Base-by-base conservation (phyloP, 2,113 vertebrate genomes). In the Scalopus aquaticus region DNA sequence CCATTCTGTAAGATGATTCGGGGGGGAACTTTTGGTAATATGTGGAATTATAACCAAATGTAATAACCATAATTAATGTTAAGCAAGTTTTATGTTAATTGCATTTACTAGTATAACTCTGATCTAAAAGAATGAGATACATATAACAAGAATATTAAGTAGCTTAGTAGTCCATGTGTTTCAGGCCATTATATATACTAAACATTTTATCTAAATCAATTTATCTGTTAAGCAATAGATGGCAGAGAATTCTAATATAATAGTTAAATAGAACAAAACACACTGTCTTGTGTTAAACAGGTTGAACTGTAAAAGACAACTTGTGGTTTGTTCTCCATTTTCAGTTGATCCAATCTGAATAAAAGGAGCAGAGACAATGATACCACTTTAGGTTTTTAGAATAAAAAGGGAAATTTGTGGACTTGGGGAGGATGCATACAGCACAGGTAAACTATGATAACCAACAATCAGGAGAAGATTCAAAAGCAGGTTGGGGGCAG, bases 331-430 rank as follows among this genome's bases (percentile, higher is more conserved):
- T 67, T 96, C 44, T 88, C 78, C 69, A 91, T 69, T 94, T 91
- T 91, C 11, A 83, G 12, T 4, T 51, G 39, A 82, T 64, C 12
- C 28, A n/a, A 22, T 88, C 58, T 84, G 58, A 95, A 89, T 60
- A 77, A 96, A 90, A 94, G 44, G 37, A 94, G 35, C 44, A 49
- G 79, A 93, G 15, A 62, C 3, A 79, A 74, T 70, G 49, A 72
- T 5, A 65, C 82, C 70, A 64, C 78, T 51, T 28, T 54, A 39
- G 8, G 7, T 37, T 70, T 70, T 89, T 42, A 58, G 60, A 76
- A 62, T 37, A 19, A 76, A 88, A 73, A 30, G 32, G 26, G 35
- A 46, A 80, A 58, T 13, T 22, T 39, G 22, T 70, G 35, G 67
- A 35, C 20, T 6, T 35, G 37, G 37, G 24, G 5, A 4, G 9